Conservation (phyloP, 1,140 invertebrate species). For the Diabrotica undecimpunctata region DNA sequence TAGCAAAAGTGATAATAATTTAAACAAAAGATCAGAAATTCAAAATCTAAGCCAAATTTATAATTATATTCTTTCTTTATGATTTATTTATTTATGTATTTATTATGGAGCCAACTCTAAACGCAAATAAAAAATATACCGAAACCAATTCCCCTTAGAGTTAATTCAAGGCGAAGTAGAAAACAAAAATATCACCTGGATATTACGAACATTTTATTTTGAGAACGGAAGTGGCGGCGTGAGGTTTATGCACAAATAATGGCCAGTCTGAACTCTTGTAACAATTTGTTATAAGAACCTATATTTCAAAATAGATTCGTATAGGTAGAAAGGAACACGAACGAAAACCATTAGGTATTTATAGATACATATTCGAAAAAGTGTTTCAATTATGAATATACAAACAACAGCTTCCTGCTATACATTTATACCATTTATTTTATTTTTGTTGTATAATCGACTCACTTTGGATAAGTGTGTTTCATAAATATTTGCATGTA, state of each 20-base stretch:
- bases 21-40: too few species aligned
- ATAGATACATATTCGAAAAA: background rate
- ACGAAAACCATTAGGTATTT: slow-evolving; percentile 1
- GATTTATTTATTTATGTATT: too few species aligned
- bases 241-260: slow-evolving; percentile 19
- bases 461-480: too few species aligned
- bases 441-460: too few species aligned
- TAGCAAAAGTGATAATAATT: too few species aligned
- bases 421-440: background rate
- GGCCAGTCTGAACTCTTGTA: slow-evolving; percentile 2
- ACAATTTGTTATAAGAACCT: slow-evolving; percentile 15
- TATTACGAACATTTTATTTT: slow-evolving; percentile 13
- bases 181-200: slow-evolving; percentile 8
- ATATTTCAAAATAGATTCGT: slow-evolving; percentile 19
- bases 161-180: background rate
- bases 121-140: background rate
- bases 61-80: too few species aligned
- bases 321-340: slow-evolving; percentile 13
- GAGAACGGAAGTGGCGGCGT: slow-evolving; percentile 12
- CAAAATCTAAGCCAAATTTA: too few species aligned
- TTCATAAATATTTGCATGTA: too few species aligned
- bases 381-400: slow-evolving; percentile 1
- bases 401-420: slow-evolving; percentile 2
- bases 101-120: background rate
- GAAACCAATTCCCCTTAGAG: background rate